phyloP scores from a whole-genome alignment of 1,140 invertebrate species.

The Drosophila simulans region DNA sequence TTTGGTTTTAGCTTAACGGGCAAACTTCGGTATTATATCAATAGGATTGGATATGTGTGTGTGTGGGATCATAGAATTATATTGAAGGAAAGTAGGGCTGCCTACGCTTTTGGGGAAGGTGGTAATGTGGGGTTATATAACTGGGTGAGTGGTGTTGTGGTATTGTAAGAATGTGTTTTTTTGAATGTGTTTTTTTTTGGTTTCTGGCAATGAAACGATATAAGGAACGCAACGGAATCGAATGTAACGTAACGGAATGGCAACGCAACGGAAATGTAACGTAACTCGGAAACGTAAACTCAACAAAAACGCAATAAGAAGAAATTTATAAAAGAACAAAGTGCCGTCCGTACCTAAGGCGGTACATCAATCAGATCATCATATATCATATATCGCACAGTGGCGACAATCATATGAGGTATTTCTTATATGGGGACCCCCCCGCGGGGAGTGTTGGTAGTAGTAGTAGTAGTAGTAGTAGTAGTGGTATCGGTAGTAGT shows the following conservation, averaged over 20 bases:
- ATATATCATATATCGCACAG: slow-evolving; percentile 36
- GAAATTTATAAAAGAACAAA: slow-evolving; percentile 76
- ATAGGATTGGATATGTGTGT: neutral
- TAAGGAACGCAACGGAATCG: slow-evolving; percentile 62
- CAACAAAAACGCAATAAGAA: slow-evolving; percentile 82
- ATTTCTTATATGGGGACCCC: slow-evolving; percentile 24
- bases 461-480: slow-evolving; percentile 41
- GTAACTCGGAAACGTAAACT: slow-evolving; percentile 78
- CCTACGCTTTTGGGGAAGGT: slow-evolving; percentile 30
- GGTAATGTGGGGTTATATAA: slow-evolving; percentile 26
- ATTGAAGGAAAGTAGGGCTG: slow-evolving; percentile 13
- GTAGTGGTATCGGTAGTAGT: slow-evolving; percentile 32
- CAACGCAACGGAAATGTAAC: slow-evolving; percentile 77
- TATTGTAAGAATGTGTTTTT: slow-evolving; percentile 19
- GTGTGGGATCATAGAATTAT: slow-evolving; percentile 36
- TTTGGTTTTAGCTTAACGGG: slow-evolving; percentile 33
- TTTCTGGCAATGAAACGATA: slow-evolving; percentile 48
- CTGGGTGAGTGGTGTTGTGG: slow-evolving; percentile 1
- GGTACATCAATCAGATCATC: slow-evolving; percentile 61
- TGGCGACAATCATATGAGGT: slow-evolving; percentile 28
- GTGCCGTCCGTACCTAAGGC: slow-evolving; percentile 75
- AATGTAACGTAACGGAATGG: slow-evolving; percentile 76
- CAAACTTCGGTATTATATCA: slow-evolving; percentile 34
- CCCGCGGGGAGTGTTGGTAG: slow-evolving; percentile 22
- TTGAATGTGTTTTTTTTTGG: neutral